Evolutionary conservation across 2,888 invertebrate genomes (phyloP).

Genomic region (Papilio elwesi): DNA sequence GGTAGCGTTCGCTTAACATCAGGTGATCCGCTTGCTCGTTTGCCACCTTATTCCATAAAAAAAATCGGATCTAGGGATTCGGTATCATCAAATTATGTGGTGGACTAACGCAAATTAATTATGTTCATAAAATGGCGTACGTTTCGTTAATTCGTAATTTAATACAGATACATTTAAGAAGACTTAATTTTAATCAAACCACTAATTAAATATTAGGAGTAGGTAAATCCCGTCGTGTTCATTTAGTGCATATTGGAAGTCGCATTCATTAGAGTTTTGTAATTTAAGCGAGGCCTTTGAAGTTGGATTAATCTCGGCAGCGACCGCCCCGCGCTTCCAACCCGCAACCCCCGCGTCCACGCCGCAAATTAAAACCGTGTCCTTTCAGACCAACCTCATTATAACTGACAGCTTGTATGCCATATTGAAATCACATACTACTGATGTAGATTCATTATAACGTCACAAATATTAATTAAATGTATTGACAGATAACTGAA

Average conservation of each 20-base stretch:
- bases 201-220: slow-evolving; percentile 36
- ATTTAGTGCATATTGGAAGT: slow-evolving; percentile 37
- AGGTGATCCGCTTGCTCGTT: no score
- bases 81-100: no score
- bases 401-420: slow-evolving; percentile 62
- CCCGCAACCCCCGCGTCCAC: slow-evolving; percentile 57
- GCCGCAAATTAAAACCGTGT: slow-evolving; percentile 75
- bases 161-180: no score
- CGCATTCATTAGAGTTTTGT: slow-evolving; percentile 53
- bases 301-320: slow-evolving; percentile 74
- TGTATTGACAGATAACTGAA: background rate
- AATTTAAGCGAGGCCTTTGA: slow-evolving; percentile 77
- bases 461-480: background rate
- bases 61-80: no score
- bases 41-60: no score
- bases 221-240: slow-evolving; percentile 23
- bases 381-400: slow-evolving; percentile 71
- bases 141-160: no score
- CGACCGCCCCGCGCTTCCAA: slow-evolving; percentile 56
- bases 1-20: no score
- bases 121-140: no score
- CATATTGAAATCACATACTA: slow-evolving; percentile 36
- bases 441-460: slow-evolving; percentile 17
- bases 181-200: slow-evolving; percentile 27
- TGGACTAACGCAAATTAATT: no score